Evolutionary conservation across 1,140 invertebrate species (phyloP).

Genomic region (Odontomachus brunneus): DNA sequence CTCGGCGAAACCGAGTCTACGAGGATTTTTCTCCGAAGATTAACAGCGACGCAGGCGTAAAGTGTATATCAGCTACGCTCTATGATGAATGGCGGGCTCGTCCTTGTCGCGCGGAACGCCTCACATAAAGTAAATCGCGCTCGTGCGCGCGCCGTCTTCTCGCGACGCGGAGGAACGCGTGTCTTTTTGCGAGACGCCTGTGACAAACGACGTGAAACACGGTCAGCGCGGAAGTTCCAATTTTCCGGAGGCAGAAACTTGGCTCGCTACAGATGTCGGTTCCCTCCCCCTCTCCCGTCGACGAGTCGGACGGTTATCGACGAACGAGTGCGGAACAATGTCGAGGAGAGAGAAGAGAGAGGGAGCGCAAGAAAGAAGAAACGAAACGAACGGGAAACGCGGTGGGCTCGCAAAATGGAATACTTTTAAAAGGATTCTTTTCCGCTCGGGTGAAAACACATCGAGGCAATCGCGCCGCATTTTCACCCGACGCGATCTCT

Average conservation of each 20-base stretch:
- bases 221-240: slow-evolving; percentile 30
- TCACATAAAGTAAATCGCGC: too few relatives aligned
- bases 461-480: too few relatives aligned
- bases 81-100: too few relatives aligned
- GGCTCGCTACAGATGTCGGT: slow-evolving; percentile 37
- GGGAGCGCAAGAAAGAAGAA: not conserved
- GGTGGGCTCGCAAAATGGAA: not conserved
- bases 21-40: too few relatives aligned
- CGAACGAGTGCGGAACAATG: slow-evolving; percentile 27
- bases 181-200: not conserved
- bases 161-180: too few relatives aligned
- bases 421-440: not conserved
- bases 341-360: not conserved
- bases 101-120: too few relatives aligned
- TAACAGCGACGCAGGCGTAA: too few relatives aligned
- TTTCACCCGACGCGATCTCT: too few relatives aligned
- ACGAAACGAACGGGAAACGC: not conserved
- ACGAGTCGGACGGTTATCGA: slow-evolving; percentile 21
- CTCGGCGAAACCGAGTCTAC: too few relatives aligned
- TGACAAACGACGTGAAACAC: slow-evolving; percentile 50
- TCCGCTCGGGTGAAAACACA: not conserved
- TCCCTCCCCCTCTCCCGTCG: too few relatives aligned
- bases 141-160: too few relatives aligned
- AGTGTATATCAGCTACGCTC: too few relatives aligned
- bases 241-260: slow-evolving; percentile 52